Conservation (phyloP, 2,797 vertebrate species). For the Propithecus deckenii region DNA sequence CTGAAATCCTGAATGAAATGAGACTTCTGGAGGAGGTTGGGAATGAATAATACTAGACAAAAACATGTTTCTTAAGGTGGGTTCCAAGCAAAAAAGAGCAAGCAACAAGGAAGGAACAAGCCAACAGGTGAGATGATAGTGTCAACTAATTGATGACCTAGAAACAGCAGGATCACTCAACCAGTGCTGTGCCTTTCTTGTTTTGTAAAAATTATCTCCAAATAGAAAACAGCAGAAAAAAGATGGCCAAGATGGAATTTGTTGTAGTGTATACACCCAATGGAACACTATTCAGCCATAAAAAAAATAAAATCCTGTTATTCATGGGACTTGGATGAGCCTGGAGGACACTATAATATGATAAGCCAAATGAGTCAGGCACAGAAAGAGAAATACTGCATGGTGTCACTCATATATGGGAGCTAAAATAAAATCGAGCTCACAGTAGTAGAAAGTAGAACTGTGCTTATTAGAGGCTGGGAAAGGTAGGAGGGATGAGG, state of each 20-base stretch:
- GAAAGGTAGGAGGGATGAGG: not conserved
- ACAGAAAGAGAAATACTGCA: not conserved
- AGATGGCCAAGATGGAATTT: not conserved
- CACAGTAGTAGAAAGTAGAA: not conserved
- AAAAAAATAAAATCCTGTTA: not conserved
- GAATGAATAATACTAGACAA: not conserved
- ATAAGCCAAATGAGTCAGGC: not conserved
- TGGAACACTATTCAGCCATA: not conserved
- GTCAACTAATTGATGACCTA: not conserved
- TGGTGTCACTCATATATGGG: not conserved
- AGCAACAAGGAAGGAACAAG: not conserved
- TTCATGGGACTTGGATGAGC: not conserved
- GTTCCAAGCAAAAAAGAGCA: not conserved
- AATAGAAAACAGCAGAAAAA: not conserved
- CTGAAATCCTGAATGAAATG: not conserved
- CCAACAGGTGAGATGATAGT: not conserved
- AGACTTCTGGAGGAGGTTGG: not conserved
- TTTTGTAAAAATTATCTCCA: not conserved
- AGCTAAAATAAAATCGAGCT: not conserved
- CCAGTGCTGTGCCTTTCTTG: not conserved
- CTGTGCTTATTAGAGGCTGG: not conserved
- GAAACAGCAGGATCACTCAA: not conserved
- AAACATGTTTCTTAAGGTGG: not conserved
- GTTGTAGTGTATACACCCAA: not conserved
- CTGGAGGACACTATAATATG: not conserved